Evolutionary conservation across 2,113 vertebrate species (phyloP), one percentile per base, ranked within the genome.

Genomic region (Zosterops pallidus): DNA sequence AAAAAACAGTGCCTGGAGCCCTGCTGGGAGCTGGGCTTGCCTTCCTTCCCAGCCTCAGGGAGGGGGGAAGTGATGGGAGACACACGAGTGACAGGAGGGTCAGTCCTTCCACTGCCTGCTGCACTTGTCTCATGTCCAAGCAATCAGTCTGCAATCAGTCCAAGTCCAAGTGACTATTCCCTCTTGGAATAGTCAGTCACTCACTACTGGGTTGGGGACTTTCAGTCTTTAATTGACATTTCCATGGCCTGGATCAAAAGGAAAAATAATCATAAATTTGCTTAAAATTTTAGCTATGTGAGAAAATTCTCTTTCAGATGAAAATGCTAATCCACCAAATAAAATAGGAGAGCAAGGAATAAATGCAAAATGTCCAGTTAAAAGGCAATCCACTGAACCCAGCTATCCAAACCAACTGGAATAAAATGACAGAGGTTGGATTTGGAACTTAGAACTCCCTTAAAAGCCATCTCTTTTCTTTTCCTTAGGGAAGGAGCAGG

Each of bases 141-240:
- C 25, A 19, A 21, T 41, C 4, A 35, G 37, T 14, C 9, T 56
- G 77, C 22, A 12, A 20, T 52, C 35, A 11, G 41, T 31, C 41
- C 3, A 0, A 19, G 11, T 23, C n/a, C n/a, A 21, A 35, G 44
- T 35, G 53, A 6, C 46, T 22, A 0, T 31, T 77, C 35, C 37
- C 25, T 55, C 22, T 59, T 35, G 69, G 41, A 80, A 50, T 3
- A 46, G 14, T 35, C 47, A 39, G 9, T 37, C 67, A 17, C 31
- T 17, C 20, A 4, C 9, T 35, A 3, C 50, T 89, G 63, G 11
- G 5, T 33, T 67, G 80, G 79, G 52, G 44, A 52, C 18, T 16
- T 5, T 21, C 41, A 63, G 28, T 37, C 46, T 55, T 44, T 44
- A 19, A 29, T 3, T 41, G 47, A 14, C 9, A 19, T n/a, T 81